phyloP scores from a whole-genome alignment of 2,888 invertebrate species.

The Polydrusus cervinus region DNA sequence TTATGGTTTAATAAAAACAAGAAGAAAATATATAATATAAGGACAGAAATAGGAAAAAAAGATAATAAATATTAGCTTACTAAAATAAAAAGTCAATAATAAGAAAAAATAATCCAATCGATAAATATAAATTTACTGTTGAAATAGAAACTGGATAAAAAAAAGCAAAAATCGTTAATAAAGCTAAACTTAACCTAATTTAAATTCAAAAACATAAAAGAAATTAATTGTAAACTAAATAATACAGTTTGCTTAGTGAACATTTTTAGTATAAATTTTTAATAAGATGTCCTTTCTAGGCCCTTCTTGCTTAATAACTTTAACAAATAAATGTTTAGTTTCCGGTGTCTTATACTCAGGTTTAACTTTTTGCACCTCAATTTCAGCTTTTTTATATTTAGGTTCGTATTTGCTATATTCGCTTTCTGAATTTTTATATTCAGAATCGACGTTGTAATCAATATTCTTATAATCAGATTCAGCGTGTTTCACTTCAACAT shows the following conservation, averaged over 20 bases:
- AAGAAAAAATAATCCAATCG: too few relatives aligned
- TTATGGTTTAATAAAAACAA: too few relatives aligned
- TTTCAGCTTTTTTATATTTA: not conserved
- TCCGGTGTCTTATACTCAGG: not conserved
- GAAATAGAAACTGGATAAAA: too few relatives aligned
- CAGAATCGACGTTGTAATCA: not conserved
- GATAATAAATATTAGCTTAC: too few relatives aligned
- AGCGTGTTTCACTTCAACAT: not conserved
- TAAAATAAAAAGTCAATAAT: too few relatives aligned
- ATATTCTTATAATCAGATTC: not conserved
- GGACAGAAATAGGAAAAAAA: too few relatives aligned
- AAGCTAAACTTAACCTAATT: too few relatives aligned
- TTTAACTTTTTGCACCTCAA: not conserved
- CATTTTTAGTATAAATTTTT: slow-evolving; percentile 8
- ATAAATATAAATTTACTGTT: too few relatives aligned
- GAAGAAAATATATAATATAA: too few relatives aligned
- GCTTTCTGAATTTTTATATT: not conserved
- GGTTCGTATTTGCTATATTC: not conserved
- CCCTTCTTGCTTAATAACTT: slow-evolving; percentile 12
- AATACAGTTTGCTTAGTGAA: not conserved
- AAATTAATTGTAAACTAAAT: too few relatives aligned
- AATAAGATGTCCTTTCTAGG: not conserved
- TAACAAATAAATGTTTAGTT: not conserved
- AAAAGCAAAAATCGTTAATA: too few relatives aligned
- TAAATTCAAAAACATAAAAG: too few relatives aligned